Percentiles rank a stretch among this genome's conserved stretches.
phyloP scores from a whole-genome alignment of 1,140 invertebrate genomes.

The Batillaria attramentaria region DNA sequence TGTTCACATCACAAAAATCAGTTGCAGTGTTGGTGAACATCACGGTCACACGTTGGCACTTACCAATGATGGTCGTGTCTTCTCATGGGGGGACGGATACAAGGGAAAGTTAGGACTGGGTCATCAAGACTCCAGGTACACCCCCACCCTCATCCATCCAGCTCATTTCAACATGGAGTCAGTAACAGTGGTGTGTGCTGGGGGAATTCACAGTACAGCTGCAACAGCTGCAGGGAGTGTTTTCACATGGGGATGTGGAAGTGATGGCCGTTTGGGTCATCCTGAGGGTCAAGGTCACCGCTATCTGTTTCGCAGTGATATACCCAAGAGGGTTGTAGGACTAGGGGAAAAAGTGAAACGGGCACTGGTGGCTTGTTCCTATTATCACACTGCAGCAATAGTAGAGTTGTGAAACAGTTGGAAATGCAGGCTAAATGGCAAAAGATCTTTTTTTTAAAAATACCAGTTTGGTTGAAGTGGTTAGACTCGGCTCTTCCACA shows the following conservation, averaged over 20 bases:
- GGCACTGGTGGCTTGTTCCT: conserved; percentile 43
- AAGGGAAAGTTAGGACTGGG: conserved; percentile 51
- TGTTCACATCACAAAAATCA: conserved; percentile 27
- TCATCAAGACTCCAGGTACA: conserved; percentile 75
- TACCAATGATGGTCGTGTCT: conserved; percentile 37
- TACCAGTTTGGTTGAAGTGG: no score
- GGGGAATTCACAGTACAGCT: conserved; percentile 92
- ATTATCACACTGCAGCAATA: conserved; percentile 51
- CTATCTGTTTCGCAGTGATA: conserved; percentile 52
- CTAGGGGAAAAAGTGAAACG: conserved; percentile 18
- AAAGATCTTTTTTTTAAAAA: no score
- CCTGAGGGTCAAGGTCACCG: conserved; percentile 77
- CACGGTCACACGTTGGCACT: conserved; percentile 52
- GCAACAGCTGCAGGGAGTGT: conserved; percentile 90
- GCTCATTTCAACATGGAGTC: conserved; percentile 86
- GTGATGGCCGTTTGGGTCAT: conserved; percentile 92
- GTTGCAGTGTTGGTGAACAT: conserved; percentile 56
- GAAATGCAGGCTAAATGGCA: background rate
- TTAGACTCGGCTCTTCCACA: no score
- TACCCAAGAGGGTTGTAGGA: conserved; percentile 44
- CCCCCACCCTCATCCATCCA: conserved; percentile 79
- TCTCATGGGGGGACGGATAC: conserved; percentile 50
- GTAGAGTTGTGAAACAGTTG: conserved; percentile 1
- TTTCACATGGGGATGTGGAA: conserved; percentile 94
- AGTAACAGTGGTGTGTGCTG: conserved; percentile 90